These are phyloP conservation scores for Cepaea nemoralis DNA, from an alignment of 1,140 invertebrate genomes.

Conservation along the genomic window DNA sequence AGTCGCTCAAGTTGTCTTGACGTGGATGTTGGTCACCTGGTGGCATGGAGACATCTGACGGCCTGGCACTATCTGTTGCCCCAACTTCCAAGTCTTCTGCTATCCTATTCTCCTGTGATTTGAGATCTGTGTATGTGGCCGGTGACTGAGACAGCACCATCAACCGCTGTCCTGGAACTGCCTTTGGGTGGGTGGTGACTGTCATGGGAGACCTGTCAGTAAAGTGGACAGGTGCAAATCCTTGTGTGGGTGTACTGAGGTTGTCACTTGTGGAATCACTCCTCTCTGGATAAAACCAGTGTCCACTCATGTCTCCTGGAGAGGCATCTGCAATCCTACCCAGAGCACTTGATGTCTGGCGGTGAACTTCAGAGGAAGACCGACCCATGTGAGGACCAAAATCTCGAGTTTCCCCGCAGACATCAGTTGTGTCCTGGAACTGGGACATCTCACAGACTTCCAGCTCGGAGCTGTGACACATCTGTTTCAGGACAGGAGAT, in stretches of 20 bases:
- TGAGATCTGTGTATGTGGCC: neutral
- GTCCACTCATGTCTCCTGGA: neutral
- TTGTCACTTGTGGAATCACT: neutral
- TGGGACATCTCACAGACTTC: conserved; percentile 27
- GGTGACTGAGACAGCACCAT: conserved; percentile 13
- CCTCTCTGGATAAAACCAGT: neutral
- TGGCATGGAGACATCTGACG: neutral
- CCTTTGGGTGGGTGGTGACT: neutral
- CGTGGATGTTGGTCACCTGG: neutral
- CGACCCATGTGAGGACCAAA: conserved; percentile 33
- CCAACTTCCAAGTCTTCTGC: neutral
- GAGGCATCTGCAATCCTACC: conserved; percentile 16
- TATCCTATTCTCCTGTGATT: conserved; percentile 1
- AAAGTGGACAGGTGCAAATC: conserved; percentile 33
- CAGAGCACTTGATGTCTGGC: neutral
- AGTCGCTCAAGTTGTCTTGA: neutral
- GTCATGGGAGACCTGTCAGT: conserved; percentile 33
- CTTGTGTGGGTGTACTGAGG: conserved; percentile 34
- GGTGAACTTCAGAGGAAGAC: conserved; percentile 23
- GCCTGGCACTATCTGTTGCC: no score
- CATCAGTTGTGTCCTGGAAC: conserved; percentile 12
- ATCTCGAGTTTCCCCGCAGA: conserved; percentile 32
- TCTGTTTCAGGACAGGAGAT: neutral
- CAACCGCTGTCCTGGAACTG: conserved; percentile 24
- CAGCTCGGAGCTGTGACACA: conserved; percentile 27